Evolutionary conservation across 2,113 vertebrate species (phyloP).

Genomic region (Dolichotis patagonum): DNA sequence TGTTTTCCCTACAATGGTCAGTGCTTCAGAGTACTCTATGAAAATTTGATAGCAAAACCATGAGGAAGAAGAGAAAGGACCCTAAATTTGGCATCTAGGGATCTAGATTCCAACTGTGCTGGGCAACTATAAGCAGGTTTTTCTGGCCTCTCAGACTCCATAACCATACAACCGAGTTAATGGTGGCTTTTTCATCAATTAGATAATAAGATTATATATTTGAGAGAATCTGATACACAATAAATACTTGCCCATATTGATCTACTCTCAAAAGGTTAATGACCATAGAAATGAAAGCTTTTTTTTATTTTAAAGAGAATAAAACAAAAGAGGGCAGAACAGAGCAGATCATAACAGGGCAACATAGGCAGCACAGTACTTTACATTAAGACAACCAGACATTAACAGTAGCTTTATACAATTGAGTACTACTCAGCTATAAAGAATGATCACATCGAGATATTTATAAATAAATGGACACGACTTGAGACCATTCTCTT

Average conservation of each 20-base stretch:
- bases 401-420: too few relatives aligned
- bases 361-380: too few relatives aligned
- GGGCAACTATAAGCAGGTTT: neutral
- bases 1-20: neutral
- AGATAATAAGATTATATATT: neutral
- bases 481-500: too few relatives aligned
- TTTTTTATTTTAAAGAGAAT: too few relatives aligned
- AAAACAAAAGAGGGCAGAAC: too few relatives aligned
- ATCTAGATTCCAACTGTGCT: neutral
- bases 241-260: conserved; percentile 16
- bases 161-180: neutral
- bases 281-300: conserved; percentile 9
- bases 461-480: too few relatives aligned
- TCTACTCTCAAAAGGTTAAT: neutral
- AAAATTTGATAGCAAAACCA: neutral
- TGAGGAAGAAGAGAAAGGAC: neutral
- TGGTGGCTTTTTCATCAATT: neutral
- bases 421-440: too few relatives aligned
- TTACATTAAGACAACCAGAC: too few relatives aligned
- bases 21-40: neutral
- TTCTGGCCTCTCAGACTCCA: neutral
- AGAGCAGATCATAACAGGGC: too few relatives aligned
- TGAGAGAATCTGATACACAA: conserved; percentile 4
- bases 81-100: neutral
- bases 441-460: too few relatives aligned